phyloP scores from a whole-genome alignment of 2,797 vertebrate species.

The Dryobates pubescens region DNA sequence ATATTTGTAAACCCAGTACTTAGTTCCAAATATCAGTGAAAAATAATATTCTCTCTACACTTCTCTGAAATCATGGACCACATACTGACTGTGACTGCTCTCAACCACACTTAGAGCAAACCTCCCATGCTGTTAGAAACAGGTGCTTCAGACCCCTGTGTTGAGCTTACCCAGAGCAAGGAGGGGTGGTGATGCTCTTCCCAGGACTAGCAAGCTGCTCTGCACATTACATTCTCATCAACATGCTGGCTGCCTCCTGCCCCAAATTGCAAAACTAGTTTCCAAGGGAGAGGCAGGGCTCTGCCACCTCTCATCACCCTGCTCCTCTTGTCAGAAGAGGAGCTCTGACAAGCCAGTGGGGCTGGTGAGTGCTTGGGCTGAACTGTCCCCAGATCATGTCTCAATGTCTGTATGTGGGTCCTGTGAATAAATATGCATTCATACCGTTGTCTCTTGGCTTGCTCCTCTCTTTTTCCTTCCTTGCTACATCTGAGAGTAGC shows the following conservation, averaged over 20 bases:
- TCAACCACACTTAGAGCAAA: not conserved
- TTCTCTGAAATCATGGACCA: not conserved
- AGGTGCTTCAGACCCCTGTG: rapidly evolving
- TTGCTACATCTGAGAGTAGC: not conserved
- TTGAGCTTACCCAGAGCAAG: not conserved
- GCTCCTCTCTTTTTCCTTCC: not conserved
- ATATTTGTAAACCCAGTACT: not conserved
- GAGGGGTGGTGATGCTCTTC: not conserved
- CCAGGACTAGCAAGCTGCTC: not conserved
- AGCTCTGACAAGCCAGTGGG: not conserved
- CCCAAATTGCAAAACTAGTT: not conserved
- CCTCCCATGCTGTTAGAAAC: not conserved
- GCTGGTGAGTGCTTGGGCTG: not conserved
- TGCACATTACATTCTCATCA: rapidly evolving
- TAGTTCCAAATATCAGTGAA: not conserved
- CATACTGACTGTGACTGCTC: not conserved
- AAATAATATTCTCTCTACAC: not conserved
- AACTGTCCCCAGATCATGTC: not conserved
- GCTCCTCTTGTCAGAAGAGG: not conserved
- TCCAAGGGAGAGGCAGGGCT: not conserved
- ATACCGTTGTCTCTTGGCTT: not conserved
- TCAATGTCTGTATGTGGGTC: not conserved
- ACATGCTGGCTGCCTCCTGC: not conserved
- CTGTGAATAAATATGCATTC: not conserved
- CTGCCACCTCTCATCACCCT: not conserved